Evolutionary conservation across 2,888 invertebrate species (phyloP).

Genomic region (Calameuta pallipes): DNA sequence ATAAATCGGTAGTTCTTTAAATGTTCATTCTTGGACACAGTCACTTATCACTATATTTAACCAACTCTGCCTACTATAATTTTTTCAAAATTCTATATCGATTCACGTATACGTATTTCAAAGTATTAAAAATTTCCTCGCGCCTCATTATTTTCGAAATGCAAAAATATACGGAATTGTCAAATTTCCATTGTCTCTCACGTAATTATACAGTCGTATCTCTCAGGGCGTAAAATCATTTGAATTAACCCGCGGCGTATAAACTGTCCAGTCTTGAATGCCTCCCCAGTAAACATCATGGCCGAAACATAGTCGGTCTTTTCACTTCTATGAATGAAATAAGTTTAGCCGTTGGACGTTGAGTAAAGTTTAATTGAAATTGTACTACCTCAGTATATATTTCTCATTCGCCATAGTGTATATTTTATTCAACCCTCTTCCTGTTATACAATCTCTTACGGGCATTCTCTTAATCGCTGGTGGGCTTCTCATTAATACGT

Average conservation of each 20-base stretch:
- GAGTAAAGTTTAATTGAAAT: background rate
- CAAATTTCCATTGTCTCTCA: background rate
- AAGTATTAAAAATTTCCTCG: background rate
- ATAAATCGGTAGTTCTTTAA: no score
- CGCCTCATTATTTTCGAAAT: background rate
- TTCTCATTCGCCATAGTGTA: background rate
- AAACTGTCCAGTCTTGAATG: background rate
- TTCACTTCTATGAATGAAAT: background rate
- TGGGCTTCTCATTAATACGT: background rate
- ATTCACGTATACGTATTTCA: background rate
- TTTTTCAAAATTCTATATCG: no score
- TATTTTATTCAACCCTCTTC: background rate
- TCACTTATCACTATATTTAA: no score
- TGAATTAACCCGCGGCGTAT: background rate
- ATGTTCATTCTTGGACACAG: background rate
- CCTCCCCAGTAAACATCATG: background rate
- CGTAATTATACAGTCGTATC: background rate
- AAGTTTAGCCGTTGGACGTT: background rate
- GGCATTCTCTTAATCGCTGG: background rate
- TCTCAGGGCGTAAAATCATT: background rate
- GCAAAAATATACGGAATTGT: background rate
- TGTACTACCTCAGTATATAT: background rate
- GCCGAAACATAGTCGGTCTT: background rate
- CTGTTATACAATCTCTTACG: background rate
- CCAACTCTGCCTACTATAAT: no score